These are phyloP conservation scores for Heteropelma amictum DNA, from an alignment of 2,888 invertebrate genomes.

Conservation along the genomic window DNA sequence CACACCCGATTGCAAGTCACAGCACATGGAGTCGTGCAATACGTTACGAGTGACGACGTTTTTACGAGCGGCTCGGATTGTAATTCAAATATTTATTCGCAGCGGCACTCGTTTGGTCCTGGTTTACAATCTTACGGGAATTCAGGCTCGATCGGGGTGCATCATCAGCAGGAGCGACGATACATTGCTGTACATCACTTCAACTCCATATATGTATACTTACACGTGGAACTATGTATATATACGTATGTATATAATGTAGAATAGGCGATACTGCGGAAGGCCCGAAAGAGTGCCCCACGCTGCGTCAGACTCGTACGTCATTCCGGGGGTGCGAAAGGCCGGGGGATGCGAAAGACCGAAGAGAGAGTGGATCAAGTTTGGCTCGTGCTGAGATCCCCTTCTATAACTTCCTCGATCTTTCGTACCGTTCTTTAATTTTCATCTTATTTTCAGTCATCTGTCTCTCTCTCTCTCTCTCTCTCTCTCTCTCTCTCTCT, in stretches of 20 bases:
- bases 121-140: conserved; percentile 64
- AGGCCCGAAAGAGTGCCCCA: conserved; percentile 60
- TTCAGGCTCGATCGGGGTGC: conserved; percentile 49
- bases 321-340: conserved; percentile 71
- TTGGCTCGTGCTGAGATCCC: conserved; percentile 57
- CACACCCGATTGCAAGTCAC: too few relatives aligned
- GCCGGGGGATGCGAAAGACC: conserved; percentile 56
- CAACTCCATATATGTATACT: neutral
- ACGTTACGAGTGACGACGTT: conserved; percentile 74
- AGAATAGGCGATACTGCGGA: conserved; percentile 39
- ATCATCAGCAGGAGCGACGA: conserved; percentile 31
- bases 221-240: too few relatives aligned
- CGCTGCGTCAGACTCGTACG: conserved; percentile 74
- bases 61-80: conserved; percentile 73
- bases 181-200: conserved; percentile 4
- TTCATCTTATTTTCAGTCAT: conserved; percentile 37
- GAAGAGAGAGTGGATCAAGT: conserved; percentile 40
- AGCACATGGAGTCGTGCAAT: conserved; percentile 60
- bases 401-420: conserved; percentile 24
- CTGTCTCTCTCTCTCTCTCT: conserved; percentile 21
- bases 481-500: conserved; percentile 10
- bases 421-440: conserved; percentile 44
- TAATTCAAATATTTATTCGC: conserved; percentile 74
- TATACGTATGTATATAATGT: neutral
- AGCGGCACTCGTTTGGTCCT: conserved; percentile 63